Percentiles rank a stretch among this genome's conserved stretches.
Conservation (phyloP, 1,140 invertebrate genomes). For the Drosophila arizonae region DNA sequence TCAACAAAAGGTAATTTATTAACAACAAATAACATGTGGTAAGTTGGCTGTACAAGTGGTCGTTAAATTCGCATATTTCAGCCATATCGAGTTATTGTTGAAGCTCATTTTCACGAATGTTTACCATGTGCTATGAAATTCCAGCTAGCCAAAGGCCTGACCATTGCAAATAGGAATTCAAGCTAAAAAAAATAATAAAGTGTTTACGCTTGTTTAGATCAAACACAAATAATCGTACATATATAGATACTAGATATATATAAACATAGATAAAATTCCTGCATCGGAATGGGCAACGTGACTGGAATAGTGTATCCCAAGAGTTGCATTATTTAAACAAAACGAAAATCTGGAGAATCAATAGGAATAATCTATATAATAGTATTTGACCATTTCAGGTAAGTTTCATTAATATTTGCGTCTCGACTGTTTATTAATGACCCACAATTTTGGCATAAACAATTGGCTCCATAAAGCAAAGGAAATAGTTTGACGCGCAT, state of each 20-base stretch:
- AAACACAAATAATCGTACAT: no score
- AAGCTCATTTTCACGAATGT: neutral
- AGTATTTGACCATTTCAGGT: conserved; percentile 11
- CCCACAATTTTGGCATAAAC: conserved; percentile 55
- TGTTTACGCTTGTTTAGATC: conserved; percentile 13
- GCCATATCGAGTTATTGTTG: neutral
- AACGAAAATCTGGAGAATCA: conserved; percentile 34
- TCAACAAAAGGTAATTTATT: conserved; percentile 18
- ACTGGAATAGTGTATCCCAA: conserved; percentile 11
- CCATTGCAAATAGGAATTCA: neutral
- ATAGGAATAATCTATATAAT: conserved; percentile 27
- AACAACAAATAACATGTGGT: conserved; percentile 41
- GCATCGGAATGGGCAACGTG: conserved; percentile 23
- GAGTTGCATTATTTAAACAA: neutral
- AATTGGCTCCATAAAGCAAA: conserved; percentile 45
- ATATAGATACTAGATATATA: no score
- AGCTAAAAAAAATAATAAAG: conserved; percentile 10
- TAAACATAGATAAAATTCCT: conserved; percentile 12
- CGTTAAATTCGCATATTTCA: neutral
- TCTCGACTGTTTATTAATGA: conserved; percentile 66
- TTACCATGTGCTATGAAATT: conserved; percentile 19
- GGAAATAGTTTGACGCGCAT: conserved; percentile 44
- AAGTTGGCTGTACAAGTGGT: neutral
- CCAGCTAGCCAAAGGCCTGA: conserved; percentile 7
- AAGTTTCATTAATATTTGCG: conserved; percentile 60